Base-by-base conservation (phyloP, 2,797 vertebrate species). In the Apodemus agrarius region DNA sequence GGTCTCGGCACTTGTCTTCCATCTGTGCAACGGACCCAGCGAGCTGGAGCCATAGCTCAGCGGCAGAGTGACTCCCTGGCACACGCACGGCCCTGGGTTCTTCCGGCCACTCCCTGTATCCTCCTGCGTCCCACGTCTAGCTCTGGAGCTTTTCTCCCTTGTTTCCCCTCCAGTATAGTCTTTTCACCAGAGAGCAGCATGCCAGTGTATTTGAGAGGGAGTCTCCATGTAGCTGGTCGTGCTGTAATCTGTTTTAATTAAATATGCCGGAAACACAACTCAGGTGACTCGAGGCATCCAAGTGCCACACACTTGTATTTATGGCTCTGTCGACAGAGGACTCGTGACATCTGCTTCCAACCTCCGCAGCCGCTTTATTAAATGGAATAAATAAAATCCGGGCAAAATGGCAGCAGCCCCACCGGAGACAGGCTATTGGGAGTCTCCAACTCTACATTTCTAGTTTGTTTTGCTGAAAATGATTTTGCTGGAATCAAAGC, bases 211-310 rank as follows among this genome's bases (percentile, higher is more conserved):
- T 40, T 13, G 7, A 0, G n/a, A 59, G 37, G n/a, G 76, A 90
- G 72, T 26, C 61, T 65, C 76, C 72, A 22, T 67, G 93, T 83
- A 95, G 91, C 93, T 86, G 72, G 85, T 80, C 74, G 89, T n/a
- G 17, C 89, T 29, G 7, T 63, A 90, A 97, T 97, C 96, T 82
- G 96, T 96, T 98, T 84, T 65, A 13, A 98, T 98, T 98, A 98
- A 98, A 98, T 95, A 98, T 98, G 98, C 2, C 94, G 93, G 97
- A 97, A 95, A 93, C 92, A 93, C 95, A 95, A 95, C 97, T 97
- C 97, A 97, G 96, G 80, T 81, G 67, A 80, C 43, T 88, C 19
- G 86, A 93, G 72, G 96, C 69, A 95, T 81, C 31, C 1, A 95
- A 67, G 96, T 43, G 89, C 94, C 92, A 34, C 1, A 80, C 37